These are phyloP conservation scores for Artibeus lituratus DNA, from an alignment of 2,797 vertebrate genomes.

Conservation along the genomic window DNA sequence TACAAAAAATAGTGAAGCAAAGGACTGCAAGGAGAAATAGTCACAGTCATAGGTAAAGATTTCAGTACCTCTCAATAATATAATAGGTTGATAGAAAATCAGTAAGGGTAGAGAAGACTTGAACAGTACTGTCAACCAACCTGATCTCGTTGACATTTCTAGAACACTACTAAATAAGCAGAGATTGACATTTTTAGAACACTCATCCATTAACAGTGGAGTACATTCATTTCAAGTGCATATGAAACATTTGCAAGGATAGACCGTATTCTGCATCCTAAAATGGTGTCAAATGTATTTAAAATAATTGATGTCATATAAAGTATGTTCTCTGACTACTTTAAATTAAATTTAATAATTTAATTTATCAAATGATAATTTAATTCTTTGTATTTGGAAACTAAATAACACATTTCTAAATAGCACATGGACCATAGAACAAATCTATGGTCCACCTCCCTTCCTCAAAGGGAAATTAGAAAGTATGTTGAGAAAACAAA, in stretches of 20 bases:
- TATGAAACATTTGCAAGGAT: not conserved
- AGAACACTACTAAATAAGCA: not conserved
- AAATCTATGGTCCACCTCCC: not conserved
- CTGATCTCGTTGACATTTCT: not conserved
- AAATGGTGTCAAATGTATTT: not conserved
- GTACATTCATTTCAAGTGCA: not conserved
- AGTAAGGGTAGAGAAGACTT: not conserved
- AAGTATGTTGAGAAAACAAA: not conserved
- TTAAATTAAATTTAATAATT: too few relatives aligned
- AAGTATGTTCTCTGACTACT: not conserved
- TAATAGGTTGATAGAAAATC: not conserved
- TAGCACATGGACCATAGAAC: not conserved
- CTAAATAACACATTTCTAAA: constrained; percentile 7
- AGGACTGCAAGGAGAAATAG: not conserved
- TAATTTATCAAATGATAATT: too few relatives aligned
- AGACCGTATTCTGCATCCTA: constrained; percentile 24
- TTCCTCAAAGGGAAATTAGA: not conserved
- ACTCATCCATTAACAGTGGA: not conserved
- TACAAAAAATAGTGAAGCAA: not conserved
- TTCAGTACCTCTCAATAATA: not conserved
- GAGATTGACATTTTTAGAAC: not conserved
- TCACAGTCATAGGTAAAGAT: not conserved
- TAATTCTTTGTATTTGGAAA: not conserved
- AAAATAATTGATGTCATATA: not conserved
- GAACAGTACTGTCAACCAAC: not conserved